Percentiles rank a stretch among this genome's conserved stretches.
Conservation (phyloP, 1,140 invertebrate genomes). For the Bombus vancouverensis region DNA sequence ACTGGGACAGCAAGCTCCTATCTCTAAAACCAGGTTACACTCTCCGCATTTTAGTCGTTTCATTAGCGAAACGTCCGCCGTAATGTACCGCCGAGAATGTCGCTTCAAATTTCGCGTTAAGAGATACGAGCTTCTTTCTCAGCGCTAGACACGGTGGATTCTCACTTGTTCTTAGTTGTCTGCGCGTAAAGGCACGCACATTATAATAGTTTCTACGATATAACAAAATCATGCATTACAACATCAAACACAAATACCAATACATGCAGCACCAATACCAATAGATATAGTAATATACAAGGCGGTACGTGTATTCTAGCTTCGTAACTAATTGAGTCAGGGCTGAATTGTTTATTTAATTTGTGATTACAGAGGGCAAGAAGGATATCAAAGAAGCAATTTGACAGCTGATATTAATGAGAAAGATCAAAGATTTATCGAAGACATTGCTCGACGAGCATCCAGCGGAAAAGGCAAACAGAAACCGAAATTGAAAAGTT, state of each 20-base stretch:
- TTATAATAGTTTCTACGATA: not conserved
- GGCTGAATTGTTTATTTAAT: not conserved
- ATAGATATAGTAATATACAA: not conserved
- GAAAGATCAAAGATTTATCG: slow-evolving; percentile 57
- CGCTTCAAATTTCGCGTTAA: slow-evolving; percentile 34
- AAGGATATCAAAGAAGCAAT: not conserved
- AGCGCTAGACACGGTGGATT: not conserved
- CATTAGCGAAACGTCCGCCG: slow-evolving; percentile 41
- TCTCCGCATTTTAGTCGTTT: slow-evolving; percentile 53
- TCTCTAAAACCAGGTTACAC: slow-evolving; percentile 1
- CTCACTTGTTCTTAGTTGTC: not conserved
- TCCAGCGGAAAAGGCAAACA: slow-evolving; percentile 44
- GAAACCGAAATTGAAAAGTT: slow-evolving; percentile 45
- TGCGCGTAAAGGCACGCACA: not conserved
- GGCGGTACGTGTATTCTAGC: not conserved
- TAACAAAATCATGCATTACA: not conserved
- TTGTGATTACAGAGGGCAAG: slow-evolving; percentile 30
- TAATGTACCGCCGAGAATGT: slow-evolving; percentile 32
- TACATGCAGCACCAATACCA: not conserved
- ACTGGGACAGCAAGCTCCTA: not conserved
- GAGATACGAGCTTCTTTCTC: not conserved
- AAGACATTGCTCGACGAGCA: slow-evolving; percentile 37
- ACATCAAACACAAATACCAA: not conserved
- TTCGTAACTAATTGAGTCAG: not conserved
- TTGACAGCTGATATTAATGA: slow-evolving; percentile 41